Conservation (phyloP, 1,140 invertebrate genomes). For the Zaprionus capensis region DNA sequence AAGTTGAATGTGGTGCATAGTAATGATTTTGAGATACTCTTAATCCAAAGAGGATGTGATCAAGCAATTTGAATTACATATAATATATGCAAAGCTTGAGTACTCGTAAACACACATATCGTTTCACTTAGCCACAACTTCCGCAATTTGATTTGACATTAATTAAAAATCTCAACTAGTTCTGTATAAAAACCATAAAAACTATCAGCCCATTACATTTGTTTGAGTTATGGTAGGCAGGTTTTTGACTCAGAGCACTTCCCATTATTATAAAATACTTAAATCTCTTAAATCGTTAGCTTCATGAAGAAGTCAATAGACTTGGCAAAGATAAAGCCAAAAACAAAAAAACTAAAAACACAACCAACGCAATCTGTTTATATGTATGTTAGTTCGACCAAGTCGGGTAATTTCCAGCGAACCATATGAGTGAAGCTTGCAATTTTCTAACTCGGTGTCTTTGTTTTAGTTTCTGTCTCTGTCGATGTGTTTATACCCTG, state of each 20-base stretch:
- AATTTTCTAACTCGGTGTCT: conserved; percentile 63
- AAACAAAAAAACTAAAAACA: conserved; percentile 3
- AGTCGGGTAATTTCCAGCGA: conserved; percentile 38
- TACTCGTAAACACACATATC: neutral
- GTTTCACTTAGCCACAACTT: neutral
- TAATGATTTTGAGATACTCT: neutral
- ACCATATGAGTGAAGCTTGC: conserved; percentile 38
- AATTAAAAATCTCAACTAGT: neutral
- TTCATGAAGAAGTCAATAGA: conserved; percentile 18
- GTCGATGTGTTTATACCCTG: neutral
- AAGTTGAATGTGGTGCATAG: neutral
- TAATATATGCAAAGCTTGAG: neutral
- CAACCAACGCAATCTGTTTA: conserved; percentile 38
- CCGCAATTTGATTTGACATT: neutral
- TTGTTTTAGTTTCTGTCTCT: conserved; percentile 28
- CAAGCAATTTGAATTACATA: neutral
- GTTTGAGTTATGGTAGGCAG: neutral
- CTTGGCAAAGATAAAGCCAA: conserved; percentile 7
- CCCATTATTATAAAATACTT: conserved; percentile 2
- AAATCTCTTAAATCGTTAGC: neutral
- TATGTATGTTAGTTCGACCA: conserved; percentile 6
- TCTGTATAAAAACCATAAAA: neutral
- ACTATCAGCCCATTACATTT: neutral
- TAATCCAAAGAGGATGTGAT: neutral
- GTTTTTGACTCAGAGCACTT: neutral